A percentile compares a stretch with the other conserved stretches of the same genome.
Evolutionary conservation across 1,140 invertebrate species (phyloP).

Genomic region (Calosoma granatense): DNA sequence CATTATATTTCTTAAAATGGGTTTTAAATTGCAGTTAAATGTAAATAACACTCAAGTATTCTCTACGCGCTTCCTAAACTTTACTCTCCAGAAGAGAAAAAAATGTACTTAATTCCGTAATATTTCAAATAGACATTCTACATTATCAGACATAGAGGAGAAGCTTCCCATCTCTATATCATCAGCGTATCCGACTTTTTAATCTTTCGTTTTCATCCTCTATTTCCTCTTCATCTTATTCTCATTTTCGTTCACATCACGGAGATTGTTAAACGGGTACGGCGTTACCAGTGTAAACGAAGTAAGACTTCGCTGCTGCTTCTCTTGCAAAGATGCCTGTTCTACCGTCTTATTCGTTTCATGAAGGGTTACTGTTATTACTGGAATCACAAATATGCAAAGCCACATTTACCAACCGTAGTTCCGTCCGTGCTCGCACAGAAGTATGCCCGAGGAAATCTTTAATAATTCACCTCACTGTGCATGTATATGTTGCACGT

Average conservation of each 20-base stretch:
- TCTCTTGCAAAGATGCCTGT: background rate
- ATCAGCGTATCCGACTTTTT: background rate
- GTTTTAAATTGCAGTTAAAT: too few relatives aligned
- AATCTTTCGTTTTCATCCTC: background rate
- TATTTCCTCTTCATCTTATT: constrained; percentile 1
- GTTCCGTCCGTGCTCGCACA: background rate
- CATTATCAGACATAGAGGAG: too few relatives aligned
- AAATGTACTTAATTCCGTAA: too few relatives aligned
- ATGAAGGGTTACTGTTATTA: background rate
- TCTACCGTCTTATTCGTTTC: background rate
- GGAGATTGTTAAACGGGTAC: background rate
- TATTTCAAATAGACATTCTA: too few relatives aligned
- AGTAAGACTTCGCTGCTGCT: background rate
- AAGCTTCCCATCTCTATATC: background rate
- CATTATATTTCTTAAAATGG: too few relatives aligned
- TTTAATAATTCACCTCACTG: constrained; percentile 5
- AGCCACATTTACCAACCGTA: background rate
- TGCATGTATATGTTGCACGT: too few relatives aligned
- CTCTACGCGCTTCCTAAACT: too few relatives aligned
- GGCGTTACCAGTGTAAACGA: background rate
- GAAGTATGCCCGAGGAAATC: constrained; percentile 1
- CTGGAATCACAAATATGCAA: constrained; percentile 7
- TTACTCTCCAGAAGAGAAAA: too few relatives aligned
- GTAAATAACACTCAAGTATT: too few relatives aligned
- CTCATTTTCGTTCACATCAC: background rate